Evolutionary conservation across 2,113 vertebrate genomes (phyloP), one percentile per base, ranked within the genome.

Genomic region (Aptenodytes forsteri): DNA sequence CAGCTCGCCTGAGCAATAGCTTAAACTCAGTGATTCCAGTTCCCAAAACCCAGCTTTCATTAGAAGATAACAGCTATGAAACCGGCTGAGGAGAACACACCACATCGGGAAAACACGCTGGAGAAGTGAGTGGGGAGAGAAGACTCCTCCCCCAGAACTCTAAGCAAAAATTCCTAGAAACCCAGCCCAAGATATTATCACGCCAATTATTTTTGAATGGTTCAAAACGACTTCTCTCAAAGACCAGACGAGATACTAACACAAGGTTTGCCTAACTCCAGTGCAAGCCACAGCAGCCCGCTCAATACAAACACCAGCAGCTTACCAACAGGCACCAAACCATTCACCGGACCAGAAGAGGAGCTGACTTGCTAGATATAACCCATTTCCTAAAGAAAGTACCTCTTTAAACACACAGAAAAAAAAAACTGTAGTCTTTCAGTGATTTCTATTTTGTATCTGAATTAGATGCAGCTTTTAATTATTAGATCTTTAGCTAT

Each of bases 231-330:
- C 20, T 36, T 78, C 42, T 62, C 54, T 70, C 30, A 50, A 83
- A 44, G 36, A 49, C 8, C 22, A 66, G 44, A 29, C 1, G 4
- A 87, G n/a, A 61, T 5, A 50, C 38, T 27, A 42, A 38, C 3
- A 52, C 1, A 3, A 50, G 4, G 34, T 90, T 13, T 64, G 27
- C n/a, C 40, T 36, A 21, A 49, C n/a, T 36, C 47, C 58, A 49
- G 20, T 4, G 18, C 16, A 29, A 47, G 64, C 16, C 4, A 0
- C 20, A 66, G 40, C 9, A 21, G 8, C 18, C 1, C 0, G 5
- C 50, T 50, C 76, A 25, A 17, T 23, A 13, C 40, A 29, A 47
- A 64, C 0, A 2, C 34, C 64, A 27, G 10, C 67, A 49, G n/a
- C 42, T 29, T 18, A 62, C 58, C 46, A 20, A 25, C 26, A 42